Evolutionary conservation across 2,113 vertebrate species (phyloP).

Genomic region (Microtus montanus): DNA sequence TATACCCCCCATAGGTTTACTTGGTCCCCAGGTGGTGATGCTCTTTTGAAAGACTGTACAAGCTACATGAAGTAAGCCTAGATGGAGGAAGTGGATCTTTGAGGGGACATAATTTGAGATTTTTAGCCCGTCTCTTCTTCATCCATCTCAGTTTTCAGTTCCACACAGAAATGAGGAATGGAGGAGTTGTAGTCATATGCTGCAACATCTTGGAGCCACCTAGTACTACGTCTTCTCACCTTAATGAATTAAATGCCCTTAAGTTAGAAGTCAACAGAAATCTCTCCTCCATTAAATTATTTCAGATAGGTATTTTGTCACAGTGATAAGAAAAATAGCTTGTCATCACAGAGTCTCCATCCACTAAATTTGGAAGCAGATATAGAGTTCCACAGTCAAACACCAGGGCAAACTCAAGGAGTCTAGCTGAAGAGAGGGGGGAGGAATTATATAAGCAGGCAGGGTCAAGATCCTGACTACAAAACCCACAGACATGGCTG

Average conservation of each 20-base stretch:
- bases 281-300: background rate
- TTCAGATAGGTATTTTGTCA: background rate
- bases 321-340: background rate
- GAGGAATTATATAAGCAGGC: no score
- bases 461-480: no score
- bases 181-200: background rate
- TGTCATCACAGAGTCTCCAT: no score
- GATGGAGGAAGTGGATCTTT: background rate
- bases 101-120: background rate
- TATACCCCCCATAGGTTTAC: background rate
- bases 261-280: background rate
- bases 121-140: background rate
- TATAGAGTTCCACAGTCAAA: no score
- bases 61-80: rapidly evolving
- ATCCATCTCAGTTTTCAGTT: background rate
- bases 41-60: background rate
- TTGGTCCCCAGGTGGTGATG: background rate
- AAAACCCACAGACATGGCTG: no score
- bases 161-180: background rate
- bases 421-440: no score
- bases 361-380: no score
- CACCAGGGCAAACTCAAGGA: no score
- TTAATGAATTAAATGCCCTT: background rate
- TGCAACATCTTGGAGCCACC: no score
- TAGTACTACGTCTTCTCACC: background rate